Percentiles rank a stretch among this genome's conserved stretches.
phyloP scores from a whole-genome alignment of 2,113 vertebrate species.

The Ia io region DNA sequence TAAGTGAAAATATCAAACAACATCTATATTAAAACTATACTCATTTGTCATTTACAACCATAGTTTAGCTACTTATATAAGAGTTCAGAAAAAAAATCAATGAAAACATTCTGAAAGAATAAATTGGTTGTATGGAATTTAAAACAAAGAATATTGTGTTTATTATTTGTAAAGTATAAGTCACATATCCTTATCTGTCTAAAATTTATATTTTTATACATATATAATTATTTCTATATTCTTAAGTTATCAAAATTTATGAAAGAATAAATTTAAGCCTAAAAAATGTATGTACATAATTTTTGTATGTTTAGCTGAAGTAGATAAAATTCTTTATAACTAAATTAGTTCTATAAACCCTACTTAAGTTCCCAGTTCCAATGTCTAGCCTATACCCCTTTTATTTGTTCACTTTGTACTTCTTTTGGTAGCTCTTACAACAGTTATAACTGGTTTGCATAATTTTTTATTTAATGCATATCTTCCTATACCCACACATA shows the following conservation, averaged over 20 bases:
- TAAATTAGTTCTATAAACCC: background rate
- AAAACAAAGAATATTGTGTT: background rate
- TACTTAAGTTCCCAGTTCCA: background rate
- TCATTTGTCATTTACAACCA: background rate
- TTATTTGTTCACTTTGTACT: background rate
- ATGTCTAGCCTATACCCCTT: background rate
- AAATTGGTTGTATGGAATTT: background rate
- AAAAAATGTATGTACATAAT: background rate
- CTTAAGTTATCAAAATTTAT: background rate
- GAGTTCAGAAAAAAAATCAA: conserved; percentile 3
- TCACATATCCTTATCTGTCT: background rate
- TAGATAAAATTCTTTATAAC: background rate
- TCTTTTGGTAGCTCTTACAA: background rate
- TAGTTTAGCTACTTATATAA: background rate
- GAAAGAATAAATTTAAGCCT: background rate
- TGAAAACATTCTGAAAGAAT: background rate
- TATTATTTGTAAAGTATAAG: background rate
- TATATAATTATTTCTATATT: background rate
- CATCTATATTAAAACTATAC: background rate
- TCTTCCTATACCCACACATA: background rate
- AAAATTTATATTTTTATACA: background rate
- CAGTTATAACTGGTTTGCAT: background rate
- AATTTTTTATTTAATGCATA: background rate
- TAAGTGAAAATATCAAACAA: conserved; percentile 15
- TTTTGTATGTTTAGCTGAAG: background rate